These are phyloP conservation scores for Rhodeus uyekii DNA, from an alignment of 2,797 vertebrate genomes.

Conservation along the genomic window DNA sequence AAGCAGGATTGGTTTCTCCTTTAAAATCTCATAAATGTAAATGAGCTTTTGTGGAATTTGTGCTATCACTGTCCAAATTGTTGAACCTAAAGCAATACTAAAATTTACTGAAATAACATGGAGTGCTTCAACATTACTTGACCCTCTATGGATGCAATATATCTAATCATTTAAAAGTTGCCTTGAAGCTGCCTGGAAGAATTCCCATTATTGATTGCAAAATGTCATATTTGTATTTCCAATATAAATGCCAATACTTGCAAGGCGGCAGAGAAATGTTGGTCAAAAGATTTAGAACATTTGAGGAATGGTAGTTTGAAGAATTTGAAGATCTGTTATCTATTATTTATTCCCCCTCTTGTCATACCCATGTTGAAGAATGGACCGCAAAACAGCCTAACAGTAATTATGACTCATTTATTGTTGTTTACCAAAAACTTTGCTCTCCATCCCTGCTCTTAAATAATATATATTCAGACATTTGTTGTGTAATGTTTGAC, in stretches of 20 bases:
- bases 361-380: background rate
- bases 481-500: background rate
- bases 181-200: no score
- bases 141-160: background rate
- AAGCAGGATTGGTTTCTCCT: conserved; percentile 9
- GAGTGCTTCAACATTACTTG: background rate
- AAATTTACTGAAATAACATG: background rate
- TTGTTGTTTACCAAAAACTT: background rate
- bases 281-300: background rate
- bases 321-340: no score
- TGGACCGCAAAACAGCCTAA: background rate
- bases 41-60: conserved; percentile 5
- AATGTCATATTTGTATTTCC: no score
- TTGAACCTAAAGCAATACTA: background rate
- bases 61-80: conserved; percentile 17
- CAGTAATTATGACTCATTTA: background rate
- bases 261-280: background rate
- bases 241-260: background rate
- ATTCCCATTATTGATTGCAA: no score
- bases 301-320: background rate
- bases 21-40: conserved; percentile 33
- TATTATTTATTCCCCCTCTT: no score
- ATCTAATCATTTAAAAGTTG: background rate
- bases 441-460: background rate
- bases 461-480: background rate